Evolutionary conservation across 1,140 invertebrate species (phyloP).

Genomic region (Sinella curviseta): DNA sequence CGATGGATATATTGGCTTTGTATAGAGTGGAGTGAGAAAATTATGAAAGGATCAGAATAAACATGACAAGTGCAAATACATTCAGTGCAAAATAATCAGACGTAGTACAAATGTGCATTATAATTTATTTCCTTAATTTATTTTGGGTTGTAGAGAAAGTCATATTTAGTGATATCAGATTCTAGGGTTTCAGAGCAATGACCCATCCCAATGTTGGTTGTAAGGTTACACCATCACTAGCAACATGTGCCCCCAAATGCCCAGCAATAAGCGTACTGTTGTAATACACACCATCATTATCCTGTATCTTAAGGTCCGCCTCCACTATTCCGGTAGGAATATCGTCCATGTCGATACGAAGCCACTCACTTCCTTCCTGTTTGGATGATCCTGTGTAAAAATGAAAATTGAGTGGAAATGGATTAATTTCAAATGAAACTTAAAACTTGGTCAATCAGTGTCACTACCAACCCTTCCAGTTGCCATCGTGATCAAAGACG

Average conservation of each 20-base stretch:
- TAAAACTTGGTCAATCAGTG: too few species aligned
- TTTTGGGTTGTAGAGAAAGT: too few species aligned
- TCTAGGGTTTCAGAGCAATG: too few species aligned
- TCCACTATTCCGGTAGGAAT: background rate
- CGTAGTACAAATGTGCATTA: too few species aligned
- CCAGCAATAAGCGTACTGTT: background rate
- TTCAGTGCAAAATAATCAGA: too few species aligned
- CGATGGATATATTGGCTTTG: too few species aligned
- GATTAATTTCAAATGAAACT: background rate
- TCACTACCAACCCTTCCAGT: background rate
- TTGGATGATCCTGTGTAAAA: background rate
- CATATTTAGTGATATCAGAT: too few species aligned
- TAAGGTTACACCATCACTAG: background rate
- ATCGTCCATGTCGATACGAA: background rate
- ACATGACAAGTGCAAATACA: too few species aligned
- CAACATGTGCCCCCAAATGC: background rate
- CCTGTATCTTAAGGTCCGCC: background rate
- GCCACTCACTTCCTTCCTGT: background rate
- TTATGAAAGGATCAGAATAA: too few species aligned
- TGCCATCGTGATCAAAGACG: constrained; percentile 12
- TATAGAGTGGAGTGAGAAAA: too few species aligned
- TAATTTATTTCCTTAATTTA: too few species aligned
- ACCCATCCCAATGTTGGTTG: background rate
- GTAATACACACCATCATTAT: background rate
- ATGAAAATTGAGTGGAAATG: background rate